Evolutionary conservation across 2,888 invertebrate species (phyloP).

Genomic region (Choristoneura rosaceana): DNA sequence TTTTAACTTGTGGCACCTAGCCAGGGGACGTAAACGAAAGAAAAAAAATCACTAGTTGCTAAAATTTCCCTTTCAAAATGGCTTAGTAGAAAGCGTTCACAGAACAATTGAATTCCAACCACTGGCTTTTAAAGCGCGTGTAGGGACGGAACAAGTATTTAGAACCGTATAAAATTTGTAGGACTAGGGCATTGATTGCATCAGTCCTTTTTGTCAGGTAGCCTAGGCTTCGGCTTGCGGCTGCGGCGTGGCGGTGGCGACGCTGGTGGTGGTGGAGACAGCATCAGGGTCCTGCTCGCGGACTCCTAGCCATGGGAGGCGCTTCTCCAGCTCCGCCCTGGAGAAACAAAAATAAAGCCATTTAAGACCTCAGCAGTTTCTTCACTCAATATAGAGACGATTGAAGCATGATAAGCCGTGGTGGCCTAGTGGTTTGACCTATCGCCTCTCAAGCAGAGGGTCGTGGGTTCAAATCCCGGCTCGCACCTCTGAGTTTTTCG

Average conservation of each 20-base stretch:
- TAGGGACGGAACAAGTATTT: background rate
- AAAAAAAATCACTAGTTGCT: background rate
- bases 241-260: constrained; percentile 65
- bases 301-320: constrained; percentile 91
- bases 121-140: background rate
- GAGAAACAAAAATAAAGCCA: constrained; percentile 25
- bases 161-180: background rate
- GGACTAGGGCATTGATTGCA: constrained; percentile 9
- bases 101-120: background rate
- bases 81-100: background rate
- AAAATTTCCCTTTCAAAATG: background rate
- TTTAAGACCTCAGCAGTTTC: background rate
- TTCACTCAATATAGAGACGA: background rate
- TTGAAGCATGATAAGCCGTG: no score
- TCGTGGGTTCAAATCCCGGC: no score
- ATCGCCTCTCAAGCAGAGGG: no score
- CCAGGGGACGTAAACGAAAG: background rate
- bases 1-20: background rate
- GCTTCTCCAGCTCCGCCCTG: constrained; percentile 92
- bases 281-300: constrained; percentile 86
- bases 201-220: background rate
- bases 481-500: no score
- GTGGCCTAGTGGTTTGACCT: no score
- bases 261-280: constrained; percentile 83
- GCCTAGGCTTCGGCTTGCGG: constrained; percentile 62